Evolutionary conservation across 2,113 vertebrate species (phyloP), one percentile per base, ranked within the genome.

Genomic region (Gymnobelideus leadbeateri): DNA sequence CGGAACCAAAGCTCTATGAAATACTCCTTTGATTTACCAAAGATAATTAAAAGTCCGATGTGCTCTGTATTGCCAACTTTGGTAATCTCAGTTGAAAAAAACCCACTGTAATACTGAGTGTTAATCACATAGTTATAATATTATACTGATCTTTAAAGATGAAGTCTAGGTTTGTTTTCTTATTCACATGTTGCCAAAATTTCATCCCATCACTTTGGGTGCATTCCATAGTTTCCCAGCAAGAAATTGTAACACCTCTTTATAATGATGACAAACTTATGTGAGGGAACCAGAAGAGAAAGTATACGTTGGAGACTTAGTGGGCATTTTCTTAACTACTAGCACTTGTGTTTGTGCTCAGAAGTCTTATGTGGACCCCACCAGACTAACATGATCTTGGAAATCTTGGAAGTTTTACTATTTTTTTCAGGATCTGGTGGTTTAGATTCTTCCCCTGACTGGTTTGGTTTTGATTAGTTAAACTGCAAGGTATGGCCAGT

Each of bases 1-100:
- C n/a, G 50, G n/a, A 55, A 4, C 4, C 46, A 54, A 91, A 93
- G 57, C 92, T 21, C 90, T 94, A 89, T 92, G 10, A 96, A 37
- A 4, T 93, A 23, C 11, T 49, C 90, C 95, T n/a, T 89, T 89
- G 12, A 24, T 0, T 49, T 89, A 37, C 94, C 61, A 91, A 90
- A 51, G 55, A 47, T 57, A 37, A 68, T 37, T 54, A 51, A 93
- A 89, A 49, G 23, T 94, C 84, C 89, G 19, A 84, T 43, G 31
- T 84, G 6, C 7, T 77, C 16, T 77, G 14, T 43, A 77, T n/a
- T 21, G 19, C 16, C 31, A 68, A 68, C 31, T 77, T 51, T 51
- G 46, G 25, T n/a, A 43, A 90, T 84, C 51, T 94, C 28, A 84
- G 53, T 89, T 31, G 53, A 24, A 77, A 91, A 91, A 91, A 89